Conservation (phyloP, 2,888 invertebrate species). For the Ophion slaviceki region DNA sequence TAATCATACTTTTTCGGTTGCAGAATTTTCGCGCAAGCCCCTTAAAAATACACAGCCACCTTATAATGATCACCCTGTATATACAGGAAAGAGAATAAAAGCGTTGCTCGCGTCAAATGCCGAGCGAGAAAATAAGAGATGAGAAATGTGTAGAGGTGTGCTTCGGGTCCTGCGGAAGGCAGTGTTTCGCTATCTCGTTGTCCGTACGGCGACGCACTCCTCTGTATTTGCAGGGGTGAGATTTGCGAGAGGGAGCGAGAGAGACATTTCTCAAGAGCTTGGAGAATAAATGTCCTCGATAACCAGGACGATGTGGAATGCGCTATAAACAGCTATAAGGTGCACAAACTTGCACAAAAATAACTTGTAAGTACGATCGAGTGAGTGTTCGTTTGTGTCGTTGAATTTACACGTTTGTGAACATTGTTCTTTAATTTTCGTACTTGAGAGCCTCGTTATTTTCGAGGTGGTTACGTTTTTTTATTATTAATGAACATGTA, state of each 20-base stretch:
- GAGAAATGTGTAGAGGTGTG: conserved; percentile 50
- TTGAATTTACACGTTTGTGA: background rate
- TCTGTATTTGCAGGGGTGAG: conserved; percentile 43
- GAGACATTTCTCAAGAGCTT: conserved; percentile 52
- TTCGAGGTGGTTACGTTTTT: too few relatives aligned
- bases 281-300: conserved; percentile 75
- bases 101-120: conserved; percentile 46
- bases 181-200: conserved; percentile 60
- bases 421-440: too few relatives aligned
- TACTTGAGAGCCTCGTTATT: too few relatives aligned
- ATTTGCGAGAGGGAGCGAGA: too few relatives aligned
- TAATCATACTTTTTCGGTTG: too few relatives aligned
- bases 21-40: too few relatives aligned
- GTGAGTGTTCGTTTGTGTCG: background rate
- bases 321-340: conserved; percentile 38
- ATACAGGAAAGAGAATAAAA: conserved; percentile 45
- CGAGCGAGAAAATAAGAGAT: conserved; percentile 44
- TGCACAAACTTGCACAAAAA: conserved; percentile 41
- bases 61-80: too few relatives aligned
- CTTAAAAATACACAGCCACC: too few relatives aligned
- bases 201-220: conserved; percentile 52
- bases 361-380: conserved; percentile 26
- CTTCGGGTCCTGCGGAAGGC: conserved; percentile 48
- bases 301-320: conserved; percentile 64
- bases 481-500: too few relatives aligned